Conservation (phyloP, 2,797 vertebrate genomes). For the Mustela erminea region DNA sequence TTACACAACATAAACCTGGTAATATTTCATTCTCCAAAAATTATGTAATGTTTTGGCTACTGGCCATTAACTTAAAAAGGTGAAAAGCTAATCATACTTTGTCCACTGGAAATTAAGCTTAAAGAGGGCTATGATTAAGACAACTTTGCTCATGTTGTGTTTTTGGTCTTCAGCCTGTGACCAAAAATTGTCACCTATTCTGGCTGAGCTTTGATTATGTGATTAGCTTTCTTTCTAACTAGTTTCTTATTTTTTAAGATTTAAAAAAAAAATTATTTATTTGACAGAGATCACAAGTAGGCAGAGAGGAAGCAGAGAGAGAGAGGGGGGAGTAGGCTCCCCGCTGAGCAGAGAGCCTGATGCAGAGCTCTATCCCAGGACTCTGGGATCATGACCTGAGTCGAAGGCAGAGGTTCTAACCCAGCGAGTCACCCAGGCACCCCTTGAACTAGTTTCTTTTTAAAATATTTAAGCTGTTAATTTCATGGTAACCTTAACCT, state of each 20-base stretch:
- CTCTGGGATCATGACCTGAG: too few relatives aligned
- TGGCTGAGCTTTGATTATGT: background rate
- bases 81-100: background rate
- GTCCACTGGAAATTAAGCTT: slow-evolving; percentile 11
- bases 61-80: slow-evolving; percentile 67
- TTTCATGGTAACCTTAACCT: slow-evolving; percentile 18
- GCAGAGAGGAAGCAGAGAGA: too few relatives aligned
- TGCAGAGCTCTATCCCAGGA: too few relatives aligned
- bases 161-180: slow-evolving; percentile 14
- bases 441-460: slow-evolving; percentile 17
- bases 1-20: slow-evolving; percentile 61
- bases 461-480: slow-evolving; percentile 14
- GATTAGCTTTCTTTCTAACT: background rate
- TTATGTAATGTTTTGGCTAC: slow-evolving; percentile 49
- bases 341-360: too few relatives aligned
- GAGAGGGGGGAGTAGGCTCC: too few relatives aligned
- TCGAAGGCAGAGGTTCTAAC: too few relatives aligned
- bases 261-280: too few relatives aligned
- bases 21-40: slow-evolving; percentile 54
- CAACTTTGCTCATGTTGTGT: background rate
- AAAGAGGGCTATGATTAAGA: slow-evolving; percentile 26
- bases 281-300: too few relatives aligned
- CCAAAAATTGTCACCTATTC: background rate
- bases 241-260: background rate
- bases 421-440: too few relatives aligned